Percentiles rank a stretch among this genome's conserved stretches.
These are phyloP conservation scores for Rhegmatorhina hoffmannsi DNA, from an alignment of 2,113 vertebrate genomes.

Conservation along the genomic window DNA sequence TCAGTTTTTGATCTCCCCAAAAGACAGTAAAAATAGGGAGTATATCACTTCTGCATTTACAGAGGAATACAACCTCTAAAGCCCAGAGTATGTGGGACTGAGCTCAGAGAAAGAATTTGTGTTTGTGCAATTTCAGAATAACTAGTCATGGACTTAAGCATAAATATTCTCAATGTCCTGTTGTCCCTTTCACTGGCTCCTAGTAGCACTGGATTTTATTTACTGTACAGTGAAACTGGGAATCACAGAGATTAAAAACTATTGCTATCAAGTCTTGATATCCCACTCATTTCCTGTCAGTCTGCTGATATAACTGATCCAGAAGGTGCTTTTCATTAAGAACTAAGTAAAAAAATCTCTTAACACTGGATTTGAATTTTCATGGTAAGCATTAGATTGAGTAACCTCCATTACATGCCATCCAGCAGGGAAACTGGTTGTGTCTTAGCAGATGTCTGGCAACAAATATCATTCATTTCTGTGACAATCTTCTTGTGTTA, in stretches of 20 bases:
- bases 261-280: conserved; percentile 51
- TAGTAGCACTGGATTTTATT: not conserved
- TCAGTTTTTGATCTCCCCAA: not conserved
- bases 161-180: not conserved
- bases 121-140: not conserved
- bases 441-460: conserved; percentile 61
- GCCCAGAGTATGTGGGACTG: not conserved
- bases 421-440: not conserved
- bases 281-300: conserved; percentile 63
- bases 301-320: conserved; percentile 41
- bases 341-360: conserved; percentile 32
- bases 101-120: not conserved
- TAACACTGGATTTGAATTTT: conserved; percentile 57
- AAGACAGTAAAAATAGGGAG: not conserved
- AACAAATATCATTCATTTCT: conserved; percentile 55
- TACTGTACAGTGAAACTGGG: not conserved
- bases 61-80: not conserved
- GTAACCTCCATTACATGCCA: not conserved
- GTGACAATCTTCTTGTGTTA: conserved; percentile 53
- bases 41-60: not conserved
- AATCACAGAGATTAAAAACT: conserved; percentile 57
- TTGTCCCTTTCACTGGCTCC: not conserved
- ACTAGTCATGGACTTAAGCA: not conserved
- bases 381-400: not conserved
- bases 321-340: conserved; percentile 64